A percentile compares a stretch with the other conserved stretches of the same genome.
These are phyloP conservation scores for Dicranocentrus wangi DNA, from an alignment of 2,888 invertebrate species.

Conservation along the genomic window DNA sequence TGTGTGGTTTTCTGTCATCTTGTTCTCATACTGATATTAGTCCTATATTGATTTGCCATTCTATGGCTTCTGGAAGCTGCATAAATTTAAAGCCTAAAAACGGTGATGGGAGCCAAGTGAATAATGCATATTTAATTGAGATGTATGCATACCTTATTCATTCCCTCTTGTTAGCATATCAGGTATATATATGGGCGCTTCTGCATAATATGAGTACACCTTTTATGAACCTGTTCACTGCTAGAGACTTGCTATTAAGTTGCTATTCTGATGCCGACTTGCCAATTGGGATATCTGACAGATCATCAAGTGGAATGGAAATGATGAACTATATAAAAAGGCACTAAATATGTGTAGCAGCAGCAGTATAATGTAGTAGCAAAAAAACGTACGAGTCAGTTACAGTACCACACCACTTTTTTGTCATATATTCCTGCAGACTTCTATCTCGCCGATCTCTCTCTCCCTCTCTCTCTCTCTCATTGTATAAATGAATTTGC, in stretches of 20 bases:
- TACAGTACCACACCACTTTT: too few species aligned
- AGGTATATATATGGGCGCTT: constrained; percentile 15
- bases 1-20: too few species aligned
- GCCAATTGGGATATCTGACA: not conserved
- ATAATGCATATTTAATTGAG: constrained; percentile 13
- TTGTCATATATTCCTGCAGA: too few species aligned
- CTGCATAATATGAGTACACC: not conserved
- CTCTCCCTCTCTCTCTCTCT: too few species aligned
- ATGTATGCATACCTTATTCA: not conserved
- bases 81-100: too few species aligned
- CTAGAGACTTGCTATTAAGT: not conserved
- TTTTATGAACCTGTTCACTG: too few species aligned
- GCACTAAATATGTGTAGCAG: not conserved
- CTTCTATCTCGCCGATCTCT: too few species aligned
- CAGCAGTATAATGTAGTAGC: not conserved
- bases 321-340: constrained; percentile 12
- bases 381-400: too few species aligned
- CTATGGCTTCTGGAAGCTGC: too few species aligned
- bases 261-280: constrained; percentile 3
- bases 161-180: not conserved
- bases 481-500: too few species aligned
- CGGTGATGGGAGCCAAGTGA: constrained; percentile 2
- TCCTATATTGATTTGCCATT: too few species aligned
- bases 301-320: not conserved
- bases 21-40: too few species aligned